Percentiles rank a stretch among this genome's conserved stretches.
Evolutionary conservation across 2,797 vertebrate genomes (phyloP).

Genomic region (Protonibea diacanthus): DNA sequence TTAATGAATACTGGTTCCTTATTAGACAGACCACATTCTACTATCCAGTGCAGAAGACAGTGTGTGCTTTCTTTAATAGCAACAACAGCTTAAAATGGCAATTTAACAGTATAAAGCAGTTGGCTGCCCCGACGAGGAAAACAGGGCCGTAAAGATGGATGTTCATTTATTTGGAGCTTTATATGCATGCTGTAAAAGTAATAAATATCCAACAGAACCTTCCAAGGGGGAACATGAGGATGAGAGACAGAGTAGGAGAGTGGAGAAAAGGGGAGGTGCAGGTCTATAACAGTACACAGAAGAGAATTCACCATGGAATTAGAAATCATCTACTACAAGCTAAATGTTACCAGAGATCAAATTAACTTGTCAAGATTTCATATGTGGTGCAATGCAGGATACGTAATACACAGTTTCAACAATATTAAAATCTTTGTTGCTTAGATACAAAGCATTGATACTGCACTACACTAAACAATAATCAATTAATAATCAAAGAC

Average conservation of each 20-base stretch:
- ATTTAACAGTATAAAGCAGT: constrained; percentile 43
- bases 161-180: constrained; percentile 53
- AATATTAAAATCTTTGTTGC: neutral
- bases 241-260: constrained; percentile 1
- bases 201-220: constrained; percentile 48
- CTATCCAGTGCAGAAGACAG: constrained; percentile 24
- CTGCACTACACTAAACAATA: neutral
- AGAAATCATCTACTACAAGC: constrained; percentile 18
- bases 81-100: constrained; percentile 61
- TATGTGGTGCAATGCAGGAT: neutral
- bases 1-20: constrained; percentile 47
- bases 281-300: constrained; percentile 5
- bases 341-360: neutral
- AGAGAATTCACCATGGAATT: constrained; percentile 3
- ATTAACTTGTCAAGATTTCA: neutral
- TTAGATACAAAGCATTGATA: neutral
- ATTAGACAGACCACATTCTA: constrained; percentile 18
- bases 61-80: constrained; percentile 24
- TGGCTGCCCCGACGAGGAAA: constrained; percentile 42
- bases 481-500: neutral
- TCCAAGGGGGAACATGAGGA: constrained; percentile 10
- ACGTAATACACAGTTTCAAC: neutral
- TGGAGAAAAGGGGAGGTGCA: neutral
- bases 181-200: constrained; percentile 50
- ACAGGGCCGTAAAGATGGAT: constrained; percentile 50